These are phyloP conservation scores for Uropsilus gracilis DNA, from an alignment of 2,113 vertebrate genomes.

Conservation along the genomic window DNA sequence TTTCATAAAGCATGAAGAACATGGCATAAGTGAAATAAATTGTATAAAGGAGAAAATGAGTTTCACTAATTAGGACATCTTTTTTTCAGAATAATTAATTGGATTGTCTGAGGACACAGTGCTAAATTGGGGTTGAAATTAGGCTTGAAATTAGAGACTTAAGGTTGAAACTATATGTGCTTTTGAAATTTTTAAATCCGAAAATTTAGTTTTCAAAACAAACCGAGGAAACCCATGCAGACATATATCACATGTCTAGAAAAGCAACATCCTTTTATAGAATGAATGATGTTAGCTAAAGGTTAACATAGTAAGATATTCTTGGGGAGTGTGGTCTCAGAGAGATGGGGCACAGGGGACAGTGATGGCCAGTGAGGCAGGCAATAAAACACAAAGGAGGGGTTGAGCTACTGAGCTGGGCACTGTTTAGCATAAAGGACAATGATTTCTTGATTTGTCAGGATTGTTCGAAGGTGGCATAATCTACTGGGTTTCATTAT, in stretches of 20 bases:
- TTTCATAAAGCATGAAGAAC: background rate
- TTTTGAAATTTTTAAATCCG: background rate
- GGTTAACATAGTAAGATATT: background rate
- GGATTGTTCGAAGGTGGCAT: background rate
- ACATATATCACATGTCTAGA: background rate
- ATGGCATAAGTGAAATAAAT: background rate
- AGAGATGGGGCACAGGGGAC: background rate
- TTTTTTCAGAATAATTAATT: background rate
- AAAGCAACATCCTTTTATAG: background rate
- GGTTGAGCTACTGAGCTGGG: background rate
- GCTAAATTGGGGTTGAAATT: too few relatives aligned
- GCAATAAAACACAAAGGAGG: background rate
- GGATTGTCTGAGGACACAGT: background rate
- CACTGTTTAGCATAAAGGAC: background rate
- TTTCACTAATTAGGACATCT: background rate
- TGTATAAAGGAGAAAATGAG: background rate
- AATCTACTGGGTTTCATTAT: background rate
- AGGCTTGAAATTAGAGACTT: background rate
- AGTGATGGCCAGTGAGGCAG: background rate
- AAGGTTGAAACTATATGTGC: background rate
- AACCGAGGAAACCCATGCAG: background rate
- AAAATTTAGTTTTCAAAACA: background rate
- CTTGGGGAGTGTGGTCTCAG: background rate
- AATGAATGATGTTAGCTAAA: background rate
- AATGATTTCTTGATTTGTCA: background rate